Conservation (phyloP, 1,140 invertebrate genomes). For the Mycetomoellerius zeteki region DNA sequence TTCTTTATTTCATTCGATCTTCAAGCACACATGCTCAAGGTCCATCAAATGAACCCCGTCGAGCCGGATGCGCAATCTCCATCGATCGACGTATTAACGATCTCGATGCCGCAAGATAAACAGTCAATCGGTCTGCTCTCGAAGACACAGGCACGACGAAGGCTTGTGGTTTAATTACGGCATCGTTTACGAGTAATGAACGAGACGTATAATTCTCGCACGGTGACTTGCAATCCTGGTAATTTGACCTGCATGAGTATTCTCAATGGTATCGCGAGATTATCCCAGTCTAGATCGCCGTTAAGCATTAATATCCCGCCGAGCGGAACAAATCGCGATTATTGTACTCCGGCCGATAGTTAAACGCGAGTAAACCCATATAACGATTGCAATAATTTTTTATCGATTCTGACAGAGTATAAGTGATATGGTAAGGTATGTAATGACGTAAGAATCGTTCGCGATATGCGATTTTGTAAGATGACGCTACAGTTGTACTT, state of each 20-base stretch:
- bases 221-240: constrained; percentile 51
- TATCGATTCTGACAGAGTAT: constrained; percentile 30
- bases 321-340: constrained; percentile 40
- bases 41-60: constrained; percentile 29
- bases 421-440: background rate
- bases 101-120: constrained; percentile 52
- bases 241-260: constrained; percentile 57
- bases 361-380: constrained; percentile 12
- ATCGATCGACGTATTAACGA: constrained; percentile 31
- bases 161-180: constrained; percentile 52
- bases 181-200: constrained; percentile 57
- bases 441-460: constrained; percentile 9
- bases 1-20: constrained; percentile 3
- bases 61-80: constrained; percentile 50
- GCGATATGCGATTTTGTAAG: background rate
- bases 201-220: constrained; percentile 54
- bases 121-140: constrained; percentile 42
- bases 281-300: constrained; percentile 11
- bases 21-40: background rate
- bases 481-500: constrained; percentile 3
- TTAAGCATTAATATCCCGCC: constrained; percentile 18
- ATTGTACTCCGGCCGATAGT: constrained; percentile 37
- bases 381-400: constrained; percentile 19
- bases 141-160: constrained; percentile 20
- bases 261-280: constrained; percentile 46